Conservation (phyloP, 2,888 invertebrate species). For the Eilema griseolum region DNA sequence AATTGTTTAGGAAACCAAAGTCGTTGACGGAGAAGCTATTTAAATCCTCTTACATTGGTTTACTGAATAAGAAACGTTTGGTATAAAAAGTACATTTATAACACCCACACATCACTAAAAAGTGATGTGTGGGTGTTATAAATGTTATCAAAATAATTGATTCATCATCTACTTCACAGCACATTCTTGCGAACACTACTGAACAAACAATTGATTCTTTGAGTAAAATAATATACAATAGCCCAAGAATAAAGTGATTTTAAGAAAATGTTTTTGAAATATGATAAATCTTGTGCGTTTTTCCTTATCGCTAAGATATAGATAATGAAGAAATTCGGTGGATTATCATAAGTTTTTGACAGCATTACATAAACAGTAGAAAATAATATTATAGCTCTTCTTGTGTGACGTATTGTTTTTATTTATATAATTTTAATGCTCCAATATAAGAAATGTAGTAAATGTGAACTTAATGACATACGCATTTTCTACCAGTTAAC, state of each 20-base stretch:
- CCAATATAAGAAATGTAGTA: too few species aligned
- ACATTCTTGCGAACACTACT: background rate
- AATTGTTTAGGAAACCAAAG: conserved; percentile 69
- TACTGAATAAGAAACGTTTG: conserved; percentile 70
- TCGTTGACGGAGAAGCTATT: conserved; percentile 71
- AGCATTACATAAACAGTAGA: too few species aligned
- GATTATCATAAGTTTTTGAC: too few species aligned
- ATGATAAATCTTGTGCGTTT: background rate
- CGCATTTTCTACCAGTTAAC: too few species aligned
- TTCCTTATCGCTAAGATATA: background rate
- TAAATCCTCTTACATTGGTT: conserved; percentile 74
- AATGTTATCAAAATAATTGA: background rate
- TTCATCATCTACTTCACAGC: conserved; percentile 1
- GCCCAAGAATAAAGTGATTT: conserved; percentile 5
- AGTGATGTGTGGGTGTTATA: background rate
- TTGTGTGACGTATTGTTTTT: too few species aligned
- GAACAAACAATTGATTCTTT: background rate
- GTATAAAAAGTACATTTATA: too few species aligned
- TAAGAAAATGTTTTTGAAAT: conserved; percentile 16
- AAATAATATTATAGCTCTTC: too few species aligned
- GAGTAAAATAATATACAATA: conserved; percentile 1
- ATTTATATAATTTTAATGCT: too few species aligned
- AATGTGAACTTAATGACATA: too few species aligned
- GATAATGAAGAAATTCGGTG: too few species aligned
- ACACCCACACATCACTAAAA: too few species aligned